Evolutionary conservation across 2,797 vertebrate species (phyloP).

Genomic region (Acropternis orthonyx): DNA sequence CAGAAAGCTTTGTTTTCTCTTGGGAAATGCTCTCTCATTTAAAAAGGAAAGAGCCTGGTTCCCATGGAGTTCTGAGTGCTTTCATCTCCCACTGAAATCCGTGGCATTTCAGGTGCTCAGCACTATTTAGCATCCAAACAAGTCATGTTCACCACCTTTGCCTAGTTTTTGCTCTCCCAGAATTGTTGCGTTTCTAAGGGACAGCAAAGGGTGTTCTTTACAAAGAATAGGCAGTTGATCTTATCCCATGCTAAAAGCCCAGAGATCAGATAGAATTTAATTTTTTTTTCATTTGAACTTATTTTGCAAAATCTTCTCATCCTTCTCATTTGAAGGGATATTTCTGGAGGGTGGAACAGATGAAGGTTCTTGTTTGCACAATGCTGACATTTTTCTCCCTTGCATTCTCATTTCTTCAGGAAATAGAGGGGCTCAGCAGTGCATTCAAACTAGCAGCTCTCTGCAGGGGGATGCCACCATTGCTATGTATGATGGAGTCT

Average conservation of each 20-base stretch:
- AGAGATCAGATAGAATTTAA: not conserved
- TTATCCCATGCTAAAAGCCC: not conserved
- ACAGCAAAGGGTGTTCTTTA: not conserved
- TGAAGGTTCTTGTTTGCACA: not conserved
- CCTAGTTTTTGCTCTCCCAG: not conserved
- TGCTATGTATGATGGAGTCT: not conserved
- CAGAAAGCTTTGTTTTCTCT: not conserved
- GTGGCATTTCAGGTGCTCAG: not conserved
- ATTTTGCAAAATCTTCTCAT: not conserved
- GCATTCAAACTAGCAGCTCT: not conserved
- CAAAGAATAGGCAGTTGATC: not conserved
- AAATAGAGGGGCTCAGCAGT: not conserved
- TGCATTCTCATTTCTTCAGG: not conserved
- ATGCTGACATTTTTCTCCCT: not conserved
- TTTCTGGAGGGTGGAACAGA: not conserved
- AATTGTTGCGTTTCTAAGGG: not conserved
- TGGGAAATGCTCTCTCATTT: not conserved
- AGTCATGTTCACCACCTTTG: not conserved
- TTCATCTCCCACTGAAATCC: not conserved
- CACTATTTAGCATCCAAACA: not conserved
- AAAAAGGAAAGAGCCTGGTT: not conserved
- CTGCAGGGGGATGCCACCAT: slow-evolving; percentile 6
- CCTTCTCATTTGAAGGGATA: not conserved
- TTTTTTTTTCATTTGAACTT: not conserved
- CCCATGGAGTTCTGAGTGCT: not conserved